Conservation (phyloP, 2,797 vertebrate genomes). For the Tarsius wallacei region DNA sequence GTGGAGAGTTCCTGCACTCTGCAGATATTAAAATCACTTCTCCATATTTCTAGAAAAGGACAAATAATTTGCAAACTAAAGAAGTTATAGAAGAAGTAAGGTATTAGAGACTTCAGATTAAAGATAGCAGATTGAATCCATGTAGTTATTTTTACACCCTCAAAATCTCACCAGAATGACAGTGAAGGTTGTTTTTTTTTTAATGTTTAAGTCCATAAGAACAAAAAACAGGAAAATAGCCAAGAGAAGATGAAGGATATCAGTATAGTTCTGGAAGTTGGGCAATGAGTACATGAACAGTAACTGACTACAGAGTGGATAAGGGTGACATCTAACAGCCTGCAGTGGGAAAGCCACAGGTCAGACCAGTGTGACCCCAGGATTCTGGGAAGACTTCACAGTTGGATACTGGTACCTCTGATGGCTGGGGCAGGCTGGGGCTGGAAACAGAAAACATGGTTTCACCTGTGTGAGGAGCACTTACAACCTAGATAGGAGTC, state of each 20-base stretch:
- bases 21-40: not conserved
- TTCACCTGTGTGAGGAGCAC: not conserved
- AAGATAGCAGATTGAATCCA: not conserved
- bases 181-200: not conserved
- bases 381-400: not conserved
- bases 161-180: not conserved
- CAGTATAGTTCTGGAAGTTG: not conserved
- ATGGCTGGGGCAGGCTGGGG: not conserved
- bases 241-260: not conserved
- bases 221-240: not conserved
- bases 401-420: not conserved
- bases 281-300: not conserved
- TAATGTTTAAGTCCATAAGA: not conserved
- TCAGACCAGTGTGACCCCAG: not conserved
- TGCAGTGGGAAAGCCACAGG: too few species aligned
- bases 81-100: not conserved
- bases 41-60: not conserved
- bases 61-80: not conserved
- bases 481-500: not conserved
- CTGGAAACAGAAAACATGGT: not conserved
- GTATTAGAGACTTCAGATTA: not conserved
- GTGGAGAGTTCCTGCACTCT: rapidly evolving
- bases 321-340: not conserved
- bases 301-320: too few species aligned
- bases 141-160: not conserved